Evolutionary conservation across 2,113 vertebrate genomes (phyloP), one percentile per base, ranked within the genome.

Genomic region (Oxygymnocypris stewartii): DNA sequence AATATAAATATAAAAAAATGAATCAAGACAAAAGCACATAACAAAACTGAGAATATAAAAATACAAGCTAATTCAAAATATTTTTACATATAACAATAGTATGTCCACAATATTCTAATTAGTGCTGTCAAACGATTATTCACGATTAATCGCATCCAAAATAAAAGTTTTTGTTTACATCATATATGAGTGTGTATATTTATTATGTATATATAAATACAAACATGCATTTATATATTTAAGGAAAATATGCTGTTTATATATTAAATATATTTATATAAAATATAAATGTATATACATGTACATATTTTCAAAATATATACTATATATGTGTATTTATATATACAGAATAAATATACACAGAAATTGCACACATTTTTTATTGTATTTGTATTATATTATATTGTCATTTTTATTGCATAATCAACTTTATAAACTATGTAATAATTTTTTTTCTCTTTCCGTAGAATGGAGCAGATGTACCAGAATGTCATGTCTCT

Each of bases 401-500:
- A 9, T 42, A 37, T 42, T 23, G 8, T 23, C 20, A 12, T 65
- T 63, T 73, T 11, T 42, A 37, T 73, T 73, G 35, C 37, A 23
- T 42, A 6, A 73, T 23, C 9, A 40, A 40, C 69, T 73, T 23
- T 71, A 40, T 73, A 23, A 40, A 73, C 16, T 71, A 40, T 73
- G 77, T 91, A 71, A 85, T 25, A 88, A 28, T 78, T 31, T 4
- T 54, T 12, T 83, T 47, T 78, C 4, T 78, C 13, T 85, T 47
- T 80, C n/a, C 18, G 2, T 91, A 99, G 98, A 91, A 92, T 97
- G 20, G 98, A 99, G 78, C 98, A 99, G 92, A 87, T 97, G 90
- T 99, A 99, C 89, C 98, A 99, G 96, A 98, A 98, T 63, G 98
- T 98, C 87, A 99, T 99, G 98, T 92, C 97, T 44, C 94, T 99